These are phyloP conservation scores for Anoura caudifer DNA, from an alignment of 2,113 vertebrate species.

Conservation along the genomic window DNA sequence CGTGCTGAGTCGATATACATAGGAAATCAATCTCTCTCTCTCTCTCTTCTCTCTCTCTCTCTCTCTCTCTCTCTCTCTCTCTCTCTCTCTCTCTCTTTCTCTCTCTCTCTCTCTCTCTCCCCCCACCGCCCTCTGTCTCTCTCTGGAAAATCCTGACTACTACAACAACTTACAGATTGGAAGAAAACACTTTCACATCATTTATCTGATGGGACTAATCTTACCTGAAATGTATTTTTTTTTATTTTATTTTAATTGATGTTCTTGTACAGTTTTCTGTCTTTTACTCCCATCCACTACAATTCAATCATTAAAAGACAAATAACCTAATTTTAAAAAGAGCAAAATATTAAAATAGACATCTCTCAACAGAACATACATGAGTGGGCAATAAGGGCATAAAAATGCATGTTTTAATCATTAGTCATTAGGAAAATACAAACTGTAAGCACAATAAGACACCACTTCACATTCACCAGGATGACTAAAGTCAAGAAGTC, in stretches of 20 bases:
- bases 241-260: no score
- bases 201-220: neutral
- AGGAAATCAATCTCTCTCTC: neutral
- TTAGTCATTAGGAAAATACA: neutral
- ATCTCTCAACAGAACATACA: neutral
- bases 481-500: neutral
- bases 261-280: no score
- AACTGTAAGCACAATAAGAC: neutral
- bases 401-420: neutral
- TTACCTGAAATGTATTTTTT: neutral
- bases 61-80: neutral
- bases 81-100: neutral
- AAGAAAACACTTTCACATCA: neutral
- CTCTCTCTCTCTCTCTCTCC: neutral
- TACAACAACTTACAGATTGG: neutral
- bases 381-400: neutral
- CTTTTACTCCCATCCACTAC: no score
- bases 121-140: neutral
- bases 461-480: neutral
- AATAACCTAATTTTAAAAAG: neutral
- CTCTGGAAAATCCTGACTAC: neutral
- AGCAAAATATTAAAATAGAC: neutral
- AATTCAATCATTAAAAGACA: neutral
- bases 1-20: neutral
- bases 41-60: neutral